phyloP scores from a whole-genome alignment of 30 jellyfish, hydroid and myxozoan species.

The Chrysaora quinquecirrha region DNA sequence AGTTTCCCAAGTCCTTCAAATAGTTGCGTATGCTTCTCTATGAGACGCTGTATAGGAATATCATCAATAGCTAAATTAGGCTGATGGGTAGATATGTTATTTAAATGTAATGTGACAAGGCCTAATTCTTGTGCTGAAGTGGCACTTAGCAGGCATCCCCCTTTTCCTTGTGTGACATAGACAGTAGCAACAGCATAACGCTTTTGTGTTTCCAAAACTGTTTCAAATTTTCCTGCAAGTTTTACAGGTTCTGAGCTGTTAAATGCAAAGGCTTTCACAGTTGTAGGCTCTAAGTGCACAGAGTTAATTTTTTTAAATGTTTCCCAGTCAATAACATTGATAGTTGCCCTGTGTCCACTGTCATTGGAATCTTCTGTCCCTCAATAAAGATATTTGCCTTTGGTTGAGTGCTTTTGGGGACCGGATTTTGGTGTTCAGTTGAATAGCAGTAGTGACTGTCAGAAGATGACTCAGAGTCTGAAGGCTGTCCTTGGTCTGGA shows the following conservation, averaged over 20 bases:
- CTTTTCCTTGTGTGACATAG: no score
- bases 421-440: neutral
- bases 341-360: conserved; percentile 47
- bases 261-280: conserved; percentile 36
- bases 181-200: no score
- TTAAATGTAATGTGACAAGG: no score
- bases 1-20: neutral
- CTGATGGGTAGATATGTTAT: no score
- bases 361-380: neutral
- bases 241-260: conserved; percentile 13
- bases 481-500: neutral
- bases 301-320: conserved; percentile 15
- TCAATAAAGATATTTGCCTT: conserved; percentile 1
- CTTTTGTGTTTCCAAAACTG: no score
- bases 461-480: neutral
- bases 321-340: conserved; percentile 10
- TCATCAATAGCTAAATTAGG: no score
- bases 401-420: neutral
- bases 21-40: no score
- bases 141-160: neutral
- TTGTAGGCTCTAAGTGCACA: conserved; percentile 12
- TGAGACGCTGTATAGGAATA: no score
- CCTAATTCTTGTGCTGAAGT: neutral
- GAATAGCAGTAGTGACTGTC: neutral
- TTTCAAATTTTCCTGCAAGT: conserved; percentile 10